phyloP scores from a whole-genome alignment of 2,888 invertebrate genomes.

The Cabera pusaria region DNA sequence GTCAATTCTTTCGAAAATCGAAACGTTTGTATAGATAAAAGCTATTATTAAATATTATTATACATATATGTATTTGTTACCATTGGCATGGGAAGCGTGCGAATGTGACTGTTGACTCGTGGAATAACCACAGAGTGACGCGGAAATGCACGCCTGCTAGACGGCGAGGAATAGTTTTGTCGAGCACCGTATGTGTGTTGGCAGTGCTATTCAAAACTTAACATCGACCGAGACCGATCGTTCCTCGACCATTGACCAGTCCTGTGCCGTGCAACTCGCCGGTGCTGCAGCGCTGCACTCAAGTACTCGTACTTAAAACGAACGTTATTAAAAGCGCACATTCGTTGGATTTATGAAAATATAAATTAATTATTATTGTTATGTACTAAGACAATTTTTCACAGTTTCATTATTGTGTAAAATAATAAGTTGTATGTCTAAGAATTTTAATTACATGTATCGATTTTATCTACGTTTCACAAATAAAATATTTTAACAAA shows the following conservation, averaged over 20 bases:
- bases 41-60: slow-evolving; percentile 42
- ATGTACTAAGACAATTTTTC: slow-evolving; percentile 77
- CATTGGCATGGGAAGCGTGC: slow-evolving; percentile 63
- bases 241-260: slow-evolving; percentile 2
- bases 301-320: slow-evolving; percentile 48
- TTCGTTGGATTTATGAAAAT: slow-evolving; percentile 56
- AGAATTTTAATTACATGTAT: slow-evolving; percentile 83
- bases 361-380: slow-evolving; percentile 57
- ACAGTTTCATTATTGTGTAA: slow-evolving; percentile 78
- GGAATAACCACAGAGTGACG: slow-evolving; percentile 23
- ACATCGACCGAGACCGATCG: slow-evolving; percentile 14
- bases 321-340: slow-evolving; percentile 58
- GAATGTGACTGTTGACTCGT: slow-evolving; percentile 63
- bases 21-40: slow-evolving; percentile 61
- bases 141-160: slow-evolving; percentile 2
- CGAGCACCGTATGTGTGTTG: slow-evolving; percentile 13
- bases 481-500: slow-evolving; percentile 82
- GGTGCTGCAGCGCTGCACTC: slow-evolving; percentile 20
- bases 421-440: slow-evolving; percentile 75
- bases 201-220: slow-evolving; percentile 14
- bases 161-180: slow-evolving; percentile 9
- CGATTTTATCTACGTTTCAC: slow-evolving; percentile 83
- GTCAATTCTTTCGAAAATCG: slow-evolving; percentile 75
- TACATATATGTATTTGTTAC: slow-evolving; percentile 53
- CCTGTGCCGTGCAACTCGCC: slow-evolving; percentile 7